phyloP scores from a whole-genome alignment of 2,797 vertebrate species.

The Valencia hispanica region DNA sequence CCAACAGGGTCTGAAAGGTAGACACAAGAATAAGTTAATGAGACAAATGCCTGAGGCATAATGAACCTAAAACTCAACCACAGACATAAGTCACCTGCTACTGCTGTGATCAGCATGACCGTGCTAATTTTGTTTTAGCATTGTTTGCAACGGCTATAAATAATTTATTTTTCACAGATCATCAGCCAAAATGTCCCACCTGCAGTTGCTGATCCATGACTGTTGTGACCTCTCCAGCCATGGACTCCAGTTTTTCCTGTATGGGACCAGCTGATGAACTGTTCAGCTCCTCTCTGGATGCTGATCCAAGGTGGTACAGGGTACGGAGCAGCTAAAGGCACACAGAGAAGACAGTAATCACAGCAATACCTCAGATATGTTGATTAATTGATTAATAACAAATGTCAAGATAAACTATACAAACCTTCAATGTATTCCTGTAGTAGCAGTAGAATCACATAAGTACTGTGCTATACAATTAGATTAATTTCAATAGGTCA shows the following conservation, averaged over 20 bases:
- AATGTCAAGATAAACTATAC: not conserved
- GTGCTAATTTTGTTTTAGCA: not conserved
- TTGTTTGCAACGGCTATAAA: not conserved
- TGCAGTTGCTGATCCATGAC: conserved; percentile 96
- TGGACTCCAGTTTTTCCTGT: conserved; percentile 94
- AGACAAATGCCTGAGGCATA: not conserved
- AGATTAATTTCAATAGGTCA: not conserved
- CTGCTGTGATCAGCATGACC: not conserved
- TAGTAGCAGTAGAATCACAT: not conserved
- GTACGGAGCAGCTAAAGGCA: conserved; percentile 89
- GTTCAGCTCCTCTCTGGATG: conserved; percentile 86
- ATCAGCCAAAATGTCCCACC: conserved; percentile 70
- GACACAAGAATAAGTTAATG: not conserved
- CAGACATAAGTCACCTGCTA: not conserved
- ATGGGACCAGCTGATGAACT: conserved; percentile 87
- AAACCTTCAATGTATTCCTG: not conserved
- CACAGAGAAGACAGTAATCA: not conserved
- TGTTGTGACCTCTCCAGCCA: conserved; percentile 94
- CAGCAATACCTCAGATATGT: not conserved
- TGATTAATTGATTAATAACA: not conserved
- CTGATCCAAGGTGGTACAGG: conserved; percentile 91
- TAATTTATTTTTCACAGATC: not conserved
- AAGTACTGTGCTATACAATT: not conserved
- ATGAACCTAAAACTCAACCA: not conserved
- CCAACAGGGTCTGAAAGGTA: conserved; percentile 84